These are phyloP conservation scores for Anabacerthia variegaticeps DNA, from an alignment of 2,797 vertebrate species.

Conservation along the genomic window DNA sequence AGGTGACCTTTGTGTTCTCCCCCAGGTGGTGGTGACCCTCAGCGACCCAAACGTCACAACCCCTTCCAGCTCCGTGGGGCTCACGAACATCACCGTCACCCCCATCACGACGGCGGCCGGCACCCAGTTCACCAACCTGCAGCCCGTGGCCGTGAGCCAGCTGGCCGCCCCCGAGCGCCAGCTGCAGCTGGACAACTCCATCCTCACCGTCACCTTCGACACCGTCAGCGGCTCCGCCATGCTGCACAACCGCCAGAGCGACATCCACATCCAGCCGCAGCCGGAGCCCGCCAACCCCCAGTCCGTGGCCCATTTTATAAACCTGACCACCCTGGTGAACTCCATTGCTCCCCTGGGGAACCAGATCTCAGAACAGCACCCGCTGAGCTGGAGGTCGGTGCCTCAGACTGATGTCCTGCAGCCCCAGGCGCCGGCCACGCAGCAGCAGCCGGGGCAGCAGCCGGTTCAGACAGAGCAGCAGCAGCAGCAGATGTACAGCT, in stretches of 20 bases:
- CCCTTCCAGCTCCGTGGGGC: slow-evolving; percentile 86
- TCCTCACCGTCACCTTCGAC: slow-evolving; percentile 96
- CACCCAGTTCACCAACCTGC: slow-evolving; percentile 92
- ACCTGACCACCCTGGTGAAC: slow-evolving; percentile 94
- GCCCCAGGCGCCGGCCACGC: slow-evolving; percentile 68
- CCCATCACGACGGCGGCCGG: slow-evolving; percentile 86
- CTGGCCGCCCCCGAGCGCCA: slow-evolving; percentile 86
- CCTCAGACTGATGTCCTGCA: slow-evolving; percentile 78
- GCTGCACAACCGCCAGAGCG: slow-evolving; percentile 89
- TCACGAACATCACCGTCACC: slow-evolving; percentile 93
- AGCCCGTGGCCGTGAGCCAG: slow-evolving; percentile 91
- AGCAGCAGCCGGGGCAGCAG: slow-evolving; percentile 65
- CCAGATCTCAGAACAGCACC: slow-evolving; percentile 85
- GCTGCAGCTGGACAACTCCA: slow-evolving; percentile 93
- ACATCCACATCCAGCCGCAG: slow-evolving; percentile 84
- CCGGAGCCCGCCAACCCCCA: slow-evolving; percentile 78
- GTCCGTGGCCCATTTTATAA: slow-evolving; percentile 96
- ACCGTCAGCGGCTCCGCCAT: slow-evolving; percentile 90
- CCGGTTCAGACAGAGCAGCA: slow-evolving; percentile 74
- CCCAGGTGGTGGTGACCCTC: slow-evolving; percentile 93
- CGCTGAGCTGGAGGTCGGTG: slow-evolving; percentile 90
- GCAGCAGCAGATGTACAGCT: slow-evolving; percentile 92
- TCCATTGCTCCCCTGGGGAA: slow-evolving; percentile 85
- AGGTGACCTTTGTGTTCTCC: neutral
- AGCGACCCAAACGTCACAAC: slow-evolving; percentile 83